Evolutionary conservation across 2,113 vertebrate species (phyloP), one percentile per base, ranked within the genome.

Genomic region (Morone chrysops): DNA sequence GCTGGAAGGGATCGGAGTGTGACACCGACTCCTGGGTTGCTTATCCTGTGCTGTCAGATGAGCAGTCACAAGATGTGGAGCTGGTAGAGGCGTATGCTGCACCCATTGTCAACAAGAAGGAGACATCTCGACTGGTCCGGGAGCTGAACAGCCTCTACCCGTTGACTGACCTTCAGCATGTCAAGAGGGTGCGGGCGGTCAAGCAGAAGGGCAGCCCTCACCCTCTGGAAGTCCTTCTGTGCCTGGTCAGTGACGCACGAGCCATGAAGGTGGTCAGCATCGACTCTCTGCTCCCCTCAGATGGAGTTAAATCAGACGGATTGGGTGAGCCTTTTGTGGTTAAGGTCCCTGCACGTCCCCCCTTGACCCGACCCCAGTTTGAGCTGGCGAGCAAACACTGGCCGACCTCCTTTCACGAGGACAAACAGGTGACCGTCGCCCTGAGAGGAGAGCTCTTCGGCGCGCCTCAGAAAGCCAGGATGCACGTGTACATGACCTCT

Each of bases 371-470:
- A 60, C 92, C 90, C 56, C 97, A 98, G 88, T 97, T 97, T 20
- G 96, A 97, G 70, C 83, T 87, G 54, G 96, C 96, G 0, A 95
- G 92, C 4, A 79, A 56, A 40, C 94, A 96, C 78, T 98, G 97
- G 96, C 97, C 97, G 22, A 96, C 95, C 0, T 92, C 96, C 3
- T 98, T 97, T 71, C 97, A 97, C 0, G 97, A 97, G 73, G 96
- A 98, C 84, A 96, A 95, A 47, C 93, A 90, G 54, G 90, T 96
- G 59, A 94, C 94, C 0, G 92, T 92, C 0, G 96, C 96, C 0
- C 74, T 96, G 41, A 89, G 68, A 0, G 96, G 96, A 5, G 91
- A 90, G 38, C 94, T 96, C 54, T 97, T 97, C 89, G 91, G 93
- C 0, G 16, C 50, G 0, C 53, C 75, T 17, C 95, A 96, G 71